Base-by-base conservation (phyloP, 2,888 invertebrate species). In the Clanis bilineata region DNA sequence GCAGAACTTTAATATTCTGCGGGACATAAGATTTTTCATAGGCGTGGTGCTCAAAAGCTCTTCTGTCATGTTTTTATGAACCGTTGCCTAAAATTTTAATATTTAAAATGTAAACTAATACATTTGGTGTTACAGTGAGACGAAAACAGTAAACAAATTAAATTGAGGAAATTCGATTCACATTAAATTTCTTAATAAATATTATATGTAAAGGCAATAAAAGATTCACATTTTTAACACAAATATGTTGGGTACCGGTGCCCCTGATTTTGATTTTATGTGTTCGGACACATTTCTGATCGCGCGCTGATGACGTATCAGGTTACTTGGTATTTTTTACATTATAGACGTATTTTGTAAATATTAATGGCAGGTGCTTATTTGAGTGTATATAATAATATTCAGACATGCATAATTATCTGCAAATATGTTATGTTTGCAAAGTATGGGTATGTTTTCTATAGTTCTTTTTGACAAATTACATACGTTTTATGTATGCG, bases 201-300 rank as follows among this genome's bases (percentile, higher is more conserved):
- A 7, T 7, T 32, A 32, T 7, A 32, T 32, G 9, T 12, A 3
- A 36, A 36, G 9, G 9, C 12, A 36, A 36, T 36, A 36, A 12
- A 36, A 10, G 12, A 36, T 36, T 32, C 1, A 32, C 2, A 15
- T 10, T 32, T 18, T 32, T 28, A 47, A 51, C 12, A 28, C 28
- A 32, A 18, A 1, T 51, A 32, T 18, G 28, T 10, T n/a, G 28
- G 25, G 23, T 32, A 51, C 18, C 15, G 32, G 15, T 28, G 58
- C 67, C 68, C 71, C 66, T 66, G 58, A 66, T 65, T 66, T 51
- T 51, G 32, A 51, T 51, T 51, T 51, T 51, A 51, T 51, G 32
- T 32, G 51, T 12, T 51, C 51, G 28, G 51, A 51, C 51, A 51
- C 51, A 51, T 28, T 32, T 28, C 51, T 18, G 51, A 51, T 18